Base-by-base conservation (phyloP, 2,113 vertebrate genomes). In the Gambusia holbrooki region DNA sequence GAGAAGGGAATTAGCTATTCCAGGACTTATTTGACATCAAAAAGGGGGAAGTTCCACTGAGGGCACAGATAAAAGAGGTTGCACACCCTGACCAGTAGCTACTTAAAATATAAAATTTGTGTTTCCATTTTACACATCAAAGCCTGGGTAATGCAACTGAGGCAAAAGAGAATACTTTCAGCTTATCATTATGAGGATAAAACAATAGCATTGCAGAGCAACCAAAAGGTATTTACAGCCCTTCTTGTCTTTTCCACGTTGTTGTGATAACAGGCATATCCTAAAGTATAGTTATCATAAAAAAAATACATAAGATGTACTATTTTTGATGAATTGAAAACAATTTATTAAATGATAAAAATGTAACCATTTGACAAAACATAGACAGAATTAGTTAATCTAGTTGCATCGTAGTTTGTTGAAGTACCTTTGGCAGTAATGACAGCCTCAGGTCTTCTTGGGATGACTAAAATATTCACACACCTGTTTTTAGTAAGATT, bases 1-100 rank as follows among this genome's bases (percentile, higher is more conserved):
- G 77, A 78, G 70, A 87, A 87, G 74, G 90, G 85, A 92, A 91
- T 91, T 80, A 80, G 85, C 78, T 91, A 86, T 92, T 93, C 89
- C 84, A 88, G 90, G 83, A 84, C 89, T 93, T 88, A 93, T 93
- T 91, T 92, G 84, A 94, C 89, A 90, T 93, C 89, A 94, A 92
- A 94, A 84, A 81, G 64, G 33, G 22, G 40, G 70, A 82, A 42
- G 65, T 91, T 87, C 84, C 81, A 66, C 88, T 82, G 82, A 89
- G 87, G 81, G 71, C 68, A 76, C 69, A 87, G 89, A 90, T 89
- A 89, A 92, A 90, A 81, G 71, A 54, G 88, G 69, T 81, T 77
- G 62, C 80, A 71, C 77, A 79, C 84, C 75, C 78, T 86, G 87
- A 89, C 83, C 77, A 42, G 83, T 75, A 85, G 78, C 54, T 76